Conservation (phyloP, 2,888 invertebrate species). For the Protonemura montana region DNA sequence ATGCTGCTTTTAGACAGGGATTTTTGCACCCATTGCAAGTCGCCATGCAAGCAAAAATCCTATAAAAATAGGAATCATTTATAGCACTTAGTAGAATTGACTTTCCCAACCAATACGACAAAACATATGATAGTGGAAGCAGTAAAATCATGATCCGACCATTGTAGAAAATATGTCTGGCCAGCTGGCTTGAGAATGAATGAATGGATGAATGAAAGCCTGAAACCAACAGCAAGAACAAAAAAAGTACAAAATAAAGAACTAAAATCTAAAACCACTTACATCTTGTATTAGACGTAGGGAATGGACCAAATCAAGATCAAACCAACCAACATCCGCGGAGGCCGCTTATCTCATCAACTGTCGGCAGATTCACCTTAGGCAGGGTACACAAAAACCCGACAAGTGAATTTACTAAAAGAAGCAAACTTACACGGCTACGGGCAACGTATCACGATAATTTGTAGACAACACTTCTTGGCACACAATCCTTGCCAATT, state of each 20-base stretch:
- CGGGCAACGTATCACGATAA: not conserved
- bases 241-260: not conserved
- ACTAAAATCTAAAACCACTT: not conserved
- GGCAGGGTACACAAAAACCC: not conserved
- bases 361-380: not conserved
- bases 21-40: no score
- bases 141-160: no score
- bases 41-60: no score
- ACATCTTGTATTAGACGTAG: not conserved
- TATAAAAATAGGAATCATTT: no score
- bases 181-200: no score
- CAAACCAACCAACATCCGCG: constrained; percentile 12
- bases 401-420: not conserved
- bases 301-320: constrained; percentile 7
- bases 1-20: not conserved
- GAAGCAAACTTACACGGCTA: not conserved
- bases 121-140: no score
- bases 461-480: not conserved
- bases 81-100: no score
- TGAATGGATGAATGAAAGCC: no score
- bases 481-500: not conserved
- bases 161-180: no score
- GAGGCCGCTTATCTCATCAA: not conserved
- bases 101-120: no score
- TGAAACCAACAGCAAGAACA: not conserved